Evolutionary conservation across 1,140 invertebrate genomes (phyloP), one percentile per base, ranked within the genome.

Genomic region (Drosophila pandora): DNA sequence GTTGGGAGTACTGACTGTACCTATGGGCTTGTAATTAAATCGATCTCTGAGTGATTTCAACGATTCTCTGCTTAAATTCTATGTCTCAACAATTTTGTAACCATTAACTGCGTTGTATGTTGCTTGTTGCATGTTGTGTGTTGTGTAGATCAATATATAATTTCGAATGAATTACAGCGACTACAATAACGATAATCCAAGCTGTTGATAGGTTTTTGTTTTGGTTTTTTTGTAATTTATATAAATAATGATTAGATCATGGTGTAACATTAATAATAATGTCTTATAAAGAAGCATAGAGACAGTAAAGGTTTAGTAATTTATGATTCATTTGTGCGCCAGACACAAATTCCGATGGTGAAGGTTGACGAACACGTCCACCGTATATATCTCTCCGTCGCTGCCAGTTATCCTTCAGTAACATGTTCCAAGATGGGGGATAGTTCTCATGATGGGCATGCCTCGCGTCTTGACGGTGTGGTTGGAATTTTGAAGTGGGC

Each of bases 401-500:
- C 41, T 13, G 9, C 21, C 32, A 28, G 41, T n/a, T 28, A 34
- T 45, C 48, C 22, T 67, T 28, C 50, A 68, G 71, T 21, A 54
- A 49, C 55, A 63, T 25, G 34, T 68, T 45, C 23, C 58, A 48
- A 49, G 64, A 68, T 68, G 48, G 17, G 17, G 17, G 1, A 17
- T 28, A 68, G 63, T 55, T 68, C 62, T 49, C 25, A 58, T 77
- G 53, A 34, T 37, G 34, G 47, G 45, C 52, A 39, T 25, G 17
- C 17, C 17, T 17, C 17, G 17, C 54, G 22, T 68, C 39, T 49
- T 43, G 58, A 65, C 65, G 69, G 65, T 75, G 54, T 43, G 65
- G 69, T 85, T 87, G 83, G 83, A 88, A 88, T 88, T 79, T 68
- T 41, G 73, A 83, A 89, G 83, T 79, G 62, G 62, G 60, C 67